These are phyloP conservation scores for Ormyrus pomaceus DNA, from an alignment of 2,888 invertebrate species.

Conservation along the genomic window DNA sequence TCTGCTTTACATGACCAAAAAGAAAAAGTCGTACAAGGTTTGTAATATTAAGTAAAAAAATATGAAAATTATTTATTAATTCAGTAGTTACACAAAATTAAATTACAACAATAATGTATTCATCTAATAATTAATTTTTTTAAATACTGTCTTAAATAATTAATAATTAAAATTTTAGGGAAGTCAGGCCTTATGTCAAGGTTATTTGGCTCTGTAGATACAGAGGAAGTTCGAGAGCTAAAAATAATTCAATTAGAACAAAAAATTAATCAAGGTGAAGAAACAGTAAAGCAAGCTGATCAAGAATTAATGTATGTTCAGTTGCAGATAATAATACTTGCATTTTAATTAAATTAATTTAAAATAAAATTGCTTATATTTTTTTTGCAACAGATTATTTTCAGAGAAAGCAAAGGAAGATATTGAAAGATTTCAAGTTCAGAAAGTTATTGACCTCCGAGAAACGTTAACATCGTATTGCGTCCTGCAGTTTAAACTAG, in stretches of 20 bases:
- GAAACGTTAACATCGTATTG: slow-evolving; percentile 84
- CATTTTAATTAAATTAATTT: slow-evolving; percentile 28
- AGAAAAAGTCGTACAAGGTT: slow-evolving; percentile 76
- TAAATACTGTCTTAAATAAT: no score
- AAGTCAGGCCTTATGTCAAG: slow-evolving; percentile 85
- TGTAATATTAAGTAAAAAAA: background rate
- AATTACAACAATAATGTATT: no score
- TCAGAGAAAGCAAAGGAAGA: slow-evolving; percentile 82
- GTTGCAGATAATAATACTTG: slow-evolving; percentile 2
- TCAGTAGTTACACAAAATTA: no score
- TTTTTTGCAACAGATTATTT: slow-evolving; percentile 79
- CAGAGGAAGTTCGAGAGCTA: slow-evolving; percentile 85
- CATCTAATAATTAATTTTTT: no score
- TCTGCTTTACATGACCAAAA: slow-evolving; percentile 76
- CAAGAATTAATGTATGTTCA: slow-evolving; percentile 79
- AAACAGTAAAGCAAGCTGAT: slow-evolving; percentile 79
- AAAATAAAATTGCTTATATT: background rate
- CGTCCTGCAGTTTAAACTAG: slow-evolving; percentile 84
- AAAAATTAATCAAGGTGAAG: slow-evolving; percentile 81
- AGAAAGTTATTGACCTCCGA: slow-evolving; percentile 84
- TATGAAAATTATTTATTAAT: background rate
- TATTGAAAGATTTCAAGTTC: slow-evolving; percentile 84
- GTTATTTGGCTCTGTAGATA: slow-evolving; percentile 85
- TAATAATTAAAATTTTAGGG: slow-evolving; percentile 72
- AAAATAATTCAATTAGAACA: slow-evolving; percentile 82